Base-by-base conservation (phyloP, 2,888 invertebrate species). In the Tribolium freemani region DNA sequence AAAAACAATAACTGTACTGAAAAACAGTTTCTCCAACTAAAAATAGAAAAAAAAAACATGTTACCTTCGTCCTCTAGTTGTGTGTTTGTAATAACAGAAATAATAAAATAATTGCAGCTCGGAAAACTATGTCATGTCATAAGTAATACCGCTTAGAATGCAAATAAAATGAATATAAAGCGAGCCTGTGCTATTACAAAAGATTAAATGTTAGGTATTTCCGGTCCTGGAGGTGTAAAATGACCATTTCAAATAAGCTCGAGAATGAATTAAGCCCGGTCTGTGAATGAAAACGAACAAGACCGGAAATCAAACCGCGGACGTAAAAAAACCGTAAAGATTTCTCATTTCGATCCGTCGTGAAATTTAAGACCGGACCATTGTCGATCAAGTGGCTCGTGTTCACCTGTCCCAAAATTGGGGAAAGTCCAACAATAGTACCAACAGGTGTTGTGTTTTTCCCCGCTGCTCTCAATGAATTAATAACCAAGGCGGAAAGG, bases 381-480 rank as follows among this genome's bases (percentile, higher is more conserved):
- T 63, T 63, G 63, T 63, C 50, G 44, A 46, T 48, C 48, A 20
- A 58, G 26, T 20, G n/a, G 51, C 20, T 20, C 48, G 11, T 44
- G 60, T n/a, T n/a, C 60, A 60, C 60, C 60, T 60, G 60, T 60
- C 60, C 9, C 21, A 26, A 46, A 60, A 45, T 60, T 26, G 45
- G 60, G 48, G 48, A 60, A 60, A 60, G 48, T 60, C 21, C 20
- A 5, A 3, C 26, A 21, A 21, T n/a, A n/a, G n/a, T 9, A 38
- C 8, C 31, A 38, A 38, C 38, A 38, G 38, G 38, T 38, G 38
- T 26, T 26, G 26, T 26, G 26, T 26, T 26, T 26, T 26, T 26
- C 26, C 26, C 26, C 26, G 26, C 26, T 26, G 26, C 26, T 26
- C 26, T 26, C 26, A 26, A 26, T 26, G 2, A 38, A 38, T n/a